phyloP scores from a whole-genome alignment of 2,113 vertebrate genomes.

The Strigops habroptila region DNA sequence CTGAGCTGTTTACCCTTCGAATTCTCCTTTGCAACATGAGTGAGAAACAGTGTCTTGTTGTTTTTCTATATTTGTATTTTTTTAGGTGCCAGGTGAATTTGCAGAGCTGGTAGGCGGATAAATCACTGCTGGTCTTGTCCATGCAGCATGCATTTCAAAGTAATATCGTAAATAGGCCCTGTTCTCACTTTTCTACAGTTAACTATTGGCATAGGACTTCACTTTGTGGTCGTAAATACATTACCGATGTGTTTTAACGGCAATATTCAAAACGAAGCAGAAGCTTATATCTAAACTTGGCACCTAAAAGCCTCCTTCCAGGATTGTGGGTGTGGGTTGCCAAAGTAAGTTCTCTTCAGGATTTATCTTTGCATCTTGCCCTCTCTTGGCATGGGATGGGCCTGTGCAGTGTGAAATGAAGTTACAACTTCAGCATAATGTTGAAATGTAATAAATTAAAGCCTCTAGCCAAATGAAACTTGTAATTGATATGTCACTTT shows the following conservation, averaged over 20 bases:
- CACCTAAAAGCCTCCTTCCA: not conserved
- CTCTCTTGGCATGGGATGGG: not conserved
- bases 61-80: not conserved
- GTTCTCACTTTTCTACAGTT: not conserved
- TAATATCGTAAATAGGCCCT: not conserved
- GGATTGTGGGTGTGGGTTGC: not conserved
- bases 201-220: not conserved
- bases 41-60: not conserved
- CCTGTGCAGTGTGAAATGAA: not conserved
- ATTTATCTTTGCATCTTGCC: constrained; percentile 18
- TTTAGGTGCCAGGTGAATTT: not conserved
- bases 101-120: not conserved
- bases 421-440: constrained; percentile 14
- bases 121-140: not conserved
- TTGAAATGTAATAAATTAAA: not conserved
- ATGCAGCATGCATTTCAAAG: not conserved
- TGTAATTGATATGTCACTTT: not conserved
- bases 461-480: constrained; percentile 16
- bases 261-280: not conserved
- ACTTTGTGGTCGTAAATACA: not conserved
- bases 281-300: constrained; percentile 5
- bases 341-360: not conserved
- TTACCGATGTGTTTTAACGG: not conserved
- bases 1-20: not conserved
- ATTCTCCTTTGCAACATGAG: not conserved